Evolutionary conservation across 2,113 vertebrate genomes (phyloP).

Genomic region (Casuarius casuarius): DNA sequence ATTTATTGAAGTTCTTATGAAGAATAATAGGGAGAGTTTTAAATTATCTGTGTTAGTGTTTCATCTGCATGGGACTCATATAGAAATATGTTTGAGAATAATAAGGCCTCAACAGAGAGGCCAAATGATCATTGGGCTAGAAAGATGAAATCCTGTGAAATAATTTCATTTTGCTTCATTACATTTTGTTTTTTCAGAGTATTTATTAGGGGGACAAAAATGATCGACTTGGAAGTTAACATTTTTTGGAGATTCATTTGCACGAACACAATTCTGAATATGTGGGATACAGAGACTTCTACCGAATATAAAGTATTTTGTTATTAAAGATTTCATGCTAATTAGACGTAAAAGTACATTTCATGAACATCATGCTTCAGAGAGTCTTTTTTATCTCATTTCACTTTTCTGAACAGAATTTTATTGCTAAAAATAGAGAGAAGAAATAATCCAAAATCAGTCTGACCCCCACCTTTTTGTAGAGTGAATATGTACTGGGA

Average conservation of each 20-base stretch:
- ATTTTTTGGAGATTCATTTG: neutral
- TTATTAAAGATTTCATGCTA: neutral
- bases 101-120: neutral
- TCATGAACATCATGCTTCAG: neutral
- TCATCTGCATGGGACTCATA: conserved; percentile 11
- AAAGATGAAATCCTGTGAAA: conserved; percentile 15
- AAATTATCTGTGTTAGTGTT: conserved; percentile 33
- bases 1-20: conserved; percentile 62
- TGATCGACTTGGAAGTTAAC: neutral
- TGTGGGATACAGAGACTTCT: neutral
- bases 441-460: neutral
- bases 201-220: neutral
- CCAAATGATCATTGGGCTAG: neutral
- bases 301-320: neutral
- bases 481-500: neutral
- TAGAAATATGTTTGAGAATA: conserved; percentile 3
- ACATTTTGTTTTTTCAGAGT: neutral
- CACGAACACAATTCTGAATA: neutral
- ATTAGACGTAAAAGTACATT: neutral
- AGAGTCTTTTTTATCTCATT: neutral
- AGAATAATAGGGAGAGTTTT: conserved; percentile 60
- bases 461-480: accelerated
- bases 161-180: neutral
- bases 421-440: neutral
- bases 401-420: neutral